Conservation (phyloP, 2,797 vertebrate genomes). For the Gymnothorax javanicus region DNA sequence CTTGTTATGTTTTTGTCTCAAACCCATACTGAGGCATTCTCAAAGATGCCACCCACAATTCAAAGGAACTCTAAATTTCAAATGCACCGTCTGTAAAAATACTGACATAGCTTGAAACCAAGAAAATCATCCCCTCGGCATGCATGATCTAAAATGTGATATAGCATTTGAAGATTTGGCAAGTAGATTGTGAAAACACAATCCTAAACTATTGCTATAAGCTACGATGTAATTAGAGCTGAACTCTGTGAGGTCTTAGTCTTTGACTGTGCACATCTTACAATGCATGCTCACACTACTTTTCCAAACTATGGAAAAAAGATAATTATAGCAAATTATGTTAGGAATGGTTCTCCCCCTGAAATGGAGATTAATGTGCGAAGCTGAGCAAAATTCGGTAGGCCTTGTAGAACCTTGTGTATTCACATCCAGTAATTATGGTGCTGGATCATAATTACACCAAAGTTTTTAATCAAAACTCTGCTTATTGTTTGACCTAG, state of each 20-base stretch:
- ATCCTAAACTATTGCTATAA: slow-evolving; percentile 1
- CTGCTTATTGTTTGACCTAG: slow-evolving; percentile 65
- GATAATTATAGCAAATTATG: slow-evolving; percentile 4
- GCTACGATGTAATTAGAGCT: neutral
- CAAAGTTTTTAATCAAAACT: slow-evolving; percentile 69
- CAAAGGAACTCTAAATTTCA: slow-evolving; percentile 1
- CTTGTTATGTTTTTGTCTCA: neutral
- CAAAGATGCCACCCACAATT: neutral
- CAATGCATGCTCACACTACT: neutral
- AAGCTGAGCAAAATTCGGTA: slow-evolving; percentile 13
- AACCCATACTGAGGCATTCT: neutral
- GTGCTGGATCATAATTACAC: neutral
- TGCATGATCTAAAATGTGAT: neutral
- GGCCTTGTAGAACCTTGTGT: neutral
- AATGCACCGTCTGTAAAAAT: neutral
- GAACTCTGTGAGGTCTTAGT: neutral
- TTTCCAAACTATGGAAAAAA: neutral
- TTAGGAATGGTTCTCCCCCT: neutral
- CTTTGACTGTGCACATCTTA: neutral
- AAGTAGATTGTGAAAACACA: neutral
- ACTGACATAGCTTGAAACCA: neutral
- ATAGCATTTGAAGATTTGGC: neutral
- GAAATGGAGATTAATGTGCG: slow-evolving; percentile 18
- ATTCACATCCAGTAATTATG: slow-evolving; percentile 12
- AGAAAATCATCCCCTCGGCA: neutral